phyloP scores from a whole-genome alignment of 2,888 invertebrate species.

The Leptinotarsa juncta region DNA sequence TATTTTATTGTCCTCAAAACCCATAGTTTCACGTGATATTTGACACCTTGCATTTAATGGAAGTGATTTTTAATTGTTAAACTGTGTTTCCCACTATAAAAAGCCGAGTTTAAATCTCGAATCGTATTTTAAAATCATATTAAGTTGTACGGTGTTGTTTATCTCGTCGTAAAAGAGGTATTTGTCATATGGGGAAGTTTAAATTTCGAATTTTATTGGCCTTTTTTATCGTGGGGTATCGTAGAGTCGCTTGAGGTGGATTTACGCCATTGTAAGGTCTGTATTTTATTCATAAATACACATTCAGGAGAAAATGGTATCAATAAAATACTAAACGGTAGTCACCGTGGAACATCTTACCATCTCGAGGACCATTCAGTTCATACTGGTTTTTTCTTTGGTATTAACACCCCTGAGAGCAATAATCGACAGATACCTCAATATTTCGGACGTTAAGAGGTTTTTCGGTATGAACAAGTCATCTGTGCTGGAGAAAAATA shows the following conservation, averaged over 20 bases:
- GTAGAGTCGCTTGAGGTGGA: slow-evolving; percentile 16
- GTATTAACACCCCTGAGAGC: not conserved
- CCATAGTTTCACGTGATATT: slow-evolving; percentile 53
- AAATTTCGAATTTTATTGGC: slow-evolving; percentile 42
- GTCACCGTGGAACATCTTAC: slow-evolving; percentile 22
- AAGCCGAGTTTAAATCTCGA: slow-evolving; percentile 31
- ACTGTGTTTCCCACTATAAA: slow-evolving; percentile 31
- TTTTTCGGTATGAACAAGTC: too few relatives aligned
- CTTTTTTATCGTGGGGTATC: slow-evolving; percentile 26
- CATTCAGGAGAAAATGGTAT: slow-evolving; percentile 33
- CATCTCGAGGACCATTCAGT: not conserved
- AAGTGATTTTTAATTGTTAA: slow-evolving; percentile 52
- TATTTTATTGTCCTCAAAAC: slow-evolving; percentile 53
- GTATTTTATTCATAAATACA: slow-evolving; percentile 30
- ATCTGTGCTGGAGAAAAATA: too few relatives aligned
- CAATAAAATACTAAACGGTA: slow-evolving; percentile 30
- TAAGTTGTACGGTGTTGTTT: slow-evolving; percentile 42
- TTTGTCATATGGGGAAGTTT: slow-evolving; percentile 40
- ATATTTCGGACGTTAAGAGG: too few relatives aligned
- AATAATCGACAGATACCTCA: not conserved
- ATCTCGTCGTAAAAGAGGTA: slow-evolving; percentile 36
- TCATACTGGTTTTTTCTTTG: not conserved
- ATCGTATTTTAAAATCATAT: slow-evolving; percentile 36
- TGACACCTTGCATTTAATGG: slow-evolving; percentile 55
- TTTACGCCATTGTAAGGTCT: slow-evolving; percentile 30